phyloP scores from a whole-genome alignment of 2,797 vertebrate species.

The Lagorchestes hirsutus region DNA sequence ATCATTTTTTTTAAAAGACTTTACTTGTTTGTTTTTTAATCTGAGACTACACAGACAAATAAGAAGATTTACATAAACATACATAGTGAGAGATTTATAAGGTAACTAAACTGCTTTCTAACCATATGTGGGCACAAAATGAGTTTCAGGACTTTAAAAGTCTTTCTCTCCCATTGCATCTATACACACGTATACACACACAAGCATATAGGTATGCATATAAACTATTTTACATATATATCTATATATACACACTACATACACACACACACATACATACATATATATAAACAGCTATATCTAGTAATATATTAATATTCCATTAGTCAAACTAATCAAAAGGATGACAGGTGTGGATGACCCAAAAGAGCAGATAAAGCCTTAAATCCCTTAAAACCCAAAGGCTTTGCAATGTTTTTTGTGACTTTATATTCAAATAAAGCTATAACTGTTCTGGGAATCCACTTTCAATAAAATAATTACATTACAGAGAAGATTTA shows the following conservation, averaged over 20 bases:
- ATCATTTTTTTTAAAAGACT: neutral
- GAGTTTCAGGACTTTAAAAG: neutral
- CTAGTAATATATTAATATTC: slow-evolving; percentile 11
- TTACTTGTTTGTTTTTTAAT: neutral
- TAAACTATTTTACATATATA: too few species aligned
- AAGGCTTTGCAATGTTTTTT: slow-evolving; percentile 26
- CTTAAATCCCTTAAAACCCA: slow-evolving; percentile 32
- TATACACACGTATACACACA: too few species aligned
- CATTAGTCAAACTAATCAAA: slow-evolving; percentile 45
- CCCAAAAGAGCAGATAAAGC: neutral
- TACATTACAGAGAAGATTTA: neutral
- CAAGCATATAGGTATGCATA: neutral
- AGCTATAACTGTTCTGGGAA: slow-evolving; percentile 31
- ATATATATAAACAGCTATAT: neutral
- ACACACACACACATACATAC: neutral
- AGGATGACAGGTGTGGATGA: neutral
- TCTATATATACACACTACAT: too few species aligned
- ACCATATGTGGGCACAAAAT: neutral
- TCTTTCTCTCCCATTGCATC: neutral
- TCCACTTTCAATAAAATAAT: slow-evolving; percentile 23
- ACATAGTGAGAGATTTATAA: neutral
- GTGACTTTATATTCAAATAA: slow-evolving; percentile 35
- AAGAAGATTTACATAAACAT: neutral
- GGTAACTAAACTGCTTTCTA: neutral
- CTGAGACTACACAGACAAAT: neutral